A percentile compares a stretch with the other conserved stretches of the same genome.
phyloP scores from a whole-genome alignment of 2,797 vertebrate species.

The Eurystomus glaucurus region DNA sequence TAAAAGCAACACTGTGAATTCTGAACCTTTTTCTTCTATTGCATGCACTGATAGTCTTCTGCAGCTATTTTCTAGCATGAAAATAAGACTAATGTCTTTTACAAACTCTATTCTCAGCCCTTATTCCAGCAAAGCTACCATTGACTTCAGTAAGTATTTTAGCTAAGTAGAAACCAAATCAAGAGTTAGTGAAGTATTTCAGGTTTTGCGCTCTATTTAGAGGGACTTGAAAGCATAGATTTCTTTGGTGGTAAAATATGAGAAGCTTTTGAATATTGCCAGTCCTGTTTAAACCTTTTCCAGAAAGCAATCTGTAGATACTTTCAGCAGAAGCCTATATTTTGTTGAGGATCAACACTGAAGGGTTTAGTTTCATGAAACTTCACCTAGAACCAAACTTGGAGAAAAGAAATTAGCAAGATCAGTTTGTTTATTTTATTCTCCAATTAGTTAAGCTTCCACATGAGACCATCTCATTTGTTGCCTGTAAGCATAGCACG shows the following conservation, averaged over 20 bases:
- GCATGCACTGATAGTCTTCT: not conserved
- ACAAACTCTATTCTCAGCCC: not conserved
- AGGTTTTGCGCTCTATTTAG: slow-evolving; percentile 14
- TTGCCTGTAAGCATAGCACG: not conserved
- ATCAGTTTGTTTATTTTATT: slow-evolving; percentile 9
- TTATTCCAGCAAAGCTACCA: not conserved
- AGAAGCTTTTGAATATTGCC: slow-evolving; percentile 7
- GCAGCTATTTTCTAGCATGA: not conserved
- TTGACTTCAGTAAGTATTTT: not conserved
- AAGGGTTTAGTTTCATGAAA: not conserved
- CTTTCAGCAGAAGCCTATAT: not conserved
- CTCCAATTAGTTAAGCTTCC: not conserved
- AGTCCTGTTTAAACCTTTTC: slow-evolving; percentile 30
- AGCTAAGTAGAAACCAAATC: not conserved
- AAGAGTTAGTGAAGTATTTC: not conserved
- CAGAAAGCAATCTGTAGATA: not conserved
- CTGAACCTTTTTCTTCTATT: slow-evolving; percentile 35
- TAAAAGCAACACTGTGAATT: slow-evolving; percentile 15
- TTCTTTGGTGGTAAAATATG: not conserved
- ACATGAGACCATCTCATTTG: not conserved
- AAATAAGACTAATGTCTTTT: slow-evolving; percentile 15
- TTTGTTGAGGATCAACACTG: not conserved
- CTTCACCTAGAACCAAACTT: not conserved
- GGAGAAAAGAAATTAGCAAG: not conserved
- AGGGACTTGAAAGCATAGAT: slow-evolving; percentile 4